These are phyloP conservation scores for Pelodytes ibericus DNA, from an alignment of 2,797 vertebrate species.

Conservation along the genomic window DNA sequence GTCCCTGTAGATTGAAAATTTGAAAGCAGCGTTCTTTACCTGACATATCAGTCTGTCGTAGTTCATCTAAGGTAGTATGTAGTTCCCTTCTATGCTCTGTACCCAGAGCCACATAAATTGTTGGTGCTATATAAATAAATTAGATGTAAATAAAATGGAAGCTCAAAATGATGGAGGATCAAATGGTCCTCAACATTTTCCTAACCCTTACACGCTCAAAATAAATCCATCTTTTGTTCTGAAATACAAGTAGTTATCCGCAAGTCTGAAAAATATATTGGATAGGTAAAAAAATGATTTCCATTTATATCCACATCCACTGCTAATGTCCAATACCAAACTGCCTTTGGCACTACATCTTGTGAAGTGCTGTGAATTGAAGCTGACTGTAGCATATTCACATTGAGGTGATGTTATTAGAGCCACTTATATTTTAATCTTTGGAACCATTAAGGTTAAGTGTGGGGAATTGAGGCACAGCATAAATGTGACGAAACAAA, in stretches of 20 bases:
- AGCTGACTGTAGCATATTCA: background rate
- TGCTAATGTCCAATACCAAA: background rate
- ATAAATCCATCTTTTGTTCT: too few relatives aligned
- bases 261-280: background rate
- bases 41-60: too few relatives aligned
- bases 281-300: background rate
- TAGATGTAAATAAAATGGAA: too few relatives aligned
- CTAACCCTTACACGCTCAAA: too few relatives aligned
- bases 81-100: too few relatives aligned
- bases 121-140: too few relatives aligned
- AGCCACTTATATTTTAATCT: background rate
- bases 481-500: background rate
- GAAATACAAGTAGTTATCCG: background rate
- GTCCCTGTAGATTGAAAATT: too few relatives aligned
- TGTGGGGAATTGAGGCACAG: background rate
- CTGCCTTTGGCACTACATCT: background rate
- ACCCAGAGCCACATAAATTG: too few relatives aligned
- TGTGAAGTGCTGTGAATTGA: background rate
- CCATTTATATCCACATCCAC: background rate
- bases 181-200: too few relatives aligned
- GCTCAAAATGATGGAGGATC: too few relatives aligned
- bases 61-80: too few relatives aligned
- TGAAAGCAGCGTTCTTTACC: too few relatives aligned
- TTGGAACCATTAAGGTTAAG: background rate
- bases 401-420: background rate